Percentiles rank a stretch among this genome's conserved stretches.
phyloP scores from a whole-genome alignment of 2,888 invertebrate species.

The Dolomedes plantarius region DNA sequence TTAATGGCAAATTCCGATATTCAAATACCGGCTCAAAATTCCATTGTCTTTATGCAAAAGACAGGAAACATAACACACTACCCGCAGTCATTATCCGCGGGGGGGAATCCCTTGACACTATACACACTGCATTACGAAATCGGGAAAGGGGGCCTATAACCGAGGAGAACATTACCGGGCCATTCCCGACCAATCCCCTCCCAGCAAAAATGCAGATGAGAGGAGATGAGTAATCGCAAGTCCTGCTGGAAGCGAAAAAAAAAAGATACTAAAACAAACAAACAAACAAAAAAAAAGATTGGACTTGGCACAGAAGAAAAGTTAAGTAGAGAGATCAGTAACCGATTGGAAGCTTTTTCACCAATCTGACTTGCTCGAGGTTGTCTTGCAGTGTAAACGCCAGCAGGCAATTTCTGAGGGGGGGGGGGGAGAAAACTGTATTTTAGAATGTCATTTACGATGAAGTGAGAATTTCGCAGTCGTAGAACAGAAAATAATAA shows the following conservation, averaged over 20 bases:
- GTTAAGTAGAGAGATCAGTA: conserved; percentile 7
- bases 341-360: neutral
- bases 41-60: conserved; percentile 10
- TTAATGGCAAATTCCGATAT: neutral
- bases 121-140: conserved; percentile 5
- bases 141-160: no score
- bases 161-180: neutral
- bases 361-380: neutral
- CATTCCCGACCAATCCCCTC: neutral
- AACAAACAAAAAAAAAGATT: neutral
- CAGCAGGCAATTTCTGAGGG: neutral
- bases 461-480: neutral
- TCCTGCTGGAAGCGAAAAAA: neutral
- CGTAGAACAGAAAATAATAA: neutral
- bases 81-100: neutral
- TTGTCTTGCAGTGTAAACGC: neutral
- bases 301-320: neutral
- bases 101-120: neutral
- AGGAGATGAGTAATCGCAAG: conserved; percentile 1
- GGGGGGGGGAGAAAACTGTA: neutral
- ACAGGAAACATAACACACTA: neutral
- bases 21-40: conserved; percentile 5
- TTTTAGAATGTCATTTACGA: neutral
- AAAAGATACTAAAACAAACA: no score
- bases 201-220: neutral